phyloP scores from a whole-genome alignment of 2,797 vertebrate species.

The Diglossa cyanea region DNA sequence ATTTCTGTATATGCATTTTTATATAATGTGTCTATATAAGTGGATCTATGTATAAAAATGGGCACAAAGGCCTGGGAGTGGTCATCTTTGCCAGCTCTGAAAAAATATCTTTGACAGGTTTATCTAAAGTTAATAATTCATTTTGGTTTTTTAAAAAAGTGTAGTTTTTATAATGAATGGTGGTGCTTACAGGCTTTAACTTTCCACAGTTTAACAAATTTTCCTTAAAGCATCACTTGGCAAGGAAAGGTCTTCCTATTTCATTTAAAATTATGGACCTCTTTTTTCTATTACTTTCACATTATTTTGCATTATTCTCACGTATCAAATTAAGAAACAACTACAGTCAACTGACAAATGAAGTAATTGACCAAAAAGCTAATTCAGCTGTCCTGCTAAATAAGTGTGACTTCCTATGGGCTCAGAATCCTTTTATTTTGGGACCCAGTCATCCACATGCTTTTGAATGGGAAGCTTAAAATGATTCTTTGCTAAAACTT shows the following conservation, averaged over 20 bases:
- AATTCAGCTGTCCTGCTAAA: conserved; percentile 47
- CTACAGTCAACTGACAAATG: background rate
- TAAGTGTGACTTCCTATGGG: conserved; percentile 41
- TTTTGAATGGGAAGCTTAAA: background rate
- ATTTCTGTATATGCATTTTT: background rate
- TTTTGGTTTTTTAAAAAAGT: background rate
- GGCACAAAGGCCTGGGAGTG: background rate
- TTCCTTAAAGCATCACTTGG: background rate
- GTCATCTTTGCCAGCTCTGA: background rate
- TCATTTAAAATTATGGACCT: background rate
- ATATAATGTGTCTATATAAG: background rate
- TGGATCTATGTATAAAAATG: background rate
- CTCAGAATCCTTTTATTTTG: background rate
- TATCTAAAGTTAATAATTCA: background rate
- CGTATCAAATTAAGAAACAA: background rate
- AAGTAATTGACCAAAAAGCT: conserved; percentile 2
- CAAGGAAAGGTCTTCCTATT: background rate
- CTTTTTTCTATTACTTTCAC: background rate
- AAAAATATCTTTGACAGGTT: background rate
- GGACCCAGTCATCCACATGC: background rate
- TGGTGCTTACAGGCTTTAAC: background rate
- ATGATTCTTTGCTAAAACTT: background rate
- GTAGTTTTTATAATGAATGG: background rate
- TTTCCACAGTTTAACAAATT: background rate
- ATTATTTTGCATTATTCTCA: background rate